Conservation (phyloP, 2,113 vertebrate genomes). For the Phalacrocorax aristotelis region DNA sequence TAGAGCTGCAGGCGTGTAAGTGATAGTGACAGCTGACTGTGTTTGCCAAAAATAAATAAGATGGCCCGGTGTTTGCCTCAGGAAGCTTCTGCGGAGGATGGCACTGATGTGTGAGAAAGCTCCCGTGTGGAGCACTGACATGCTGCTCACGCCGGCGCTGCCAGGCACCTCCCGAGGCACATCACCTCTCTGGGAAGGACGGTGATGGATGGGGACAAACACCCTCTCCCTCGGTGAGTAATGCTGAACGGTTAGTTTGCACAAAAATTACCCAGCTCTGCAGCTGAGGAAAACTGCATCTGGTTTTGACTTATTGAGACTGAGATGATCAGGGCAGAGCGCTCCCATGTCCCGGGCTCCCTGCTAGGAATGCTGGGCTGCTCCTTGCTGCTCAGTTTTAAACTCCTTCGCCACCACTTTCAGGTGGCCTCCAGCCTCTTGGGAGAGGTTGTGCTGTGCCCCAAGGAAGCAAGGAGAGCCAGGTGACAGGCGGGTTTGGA, state of each 20-base stretch:
- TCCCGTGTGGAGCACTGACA: rapidly evolving
- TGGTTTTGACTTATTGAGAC: neutral
- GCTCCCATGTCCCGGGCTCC: neutral
- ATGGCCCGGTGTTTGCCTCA: neutral
- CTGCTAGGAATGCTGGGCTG: neutral
- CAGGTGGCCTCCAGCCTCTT: neutral
- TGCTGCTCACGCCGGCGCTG: neutral
- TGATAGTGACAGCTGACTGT: neutral
- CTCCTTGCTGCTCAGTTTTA: neutral
- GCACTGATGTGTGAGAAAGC: neutral
- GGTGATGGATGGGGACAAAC: neutral
- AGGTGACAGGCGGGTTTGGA: neutral
- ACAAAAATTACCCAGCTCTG: neutral
- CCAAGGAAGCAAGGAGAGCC: rapidly evolving
- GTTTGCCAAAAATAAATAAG: neutral
- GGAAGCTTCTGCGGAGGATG: neutral
- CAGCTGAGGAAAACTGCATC: neutral
- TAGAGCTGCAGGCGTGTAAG: neutral
- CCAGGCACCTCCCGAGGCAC: neutral
- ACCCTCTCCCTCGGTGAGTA: neutral
- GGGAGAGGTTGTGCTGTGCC: neutral
- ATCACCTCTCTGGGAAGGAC: neutral
- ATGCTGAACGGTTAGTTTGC: neutral
- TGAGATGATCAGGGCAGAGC: neutral
- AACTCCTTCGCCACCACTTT: neutral